Evolutionary conservation across 1,140 invertebrate species (phyloP).

Genomic region (Drosophila cardini): DNA sequence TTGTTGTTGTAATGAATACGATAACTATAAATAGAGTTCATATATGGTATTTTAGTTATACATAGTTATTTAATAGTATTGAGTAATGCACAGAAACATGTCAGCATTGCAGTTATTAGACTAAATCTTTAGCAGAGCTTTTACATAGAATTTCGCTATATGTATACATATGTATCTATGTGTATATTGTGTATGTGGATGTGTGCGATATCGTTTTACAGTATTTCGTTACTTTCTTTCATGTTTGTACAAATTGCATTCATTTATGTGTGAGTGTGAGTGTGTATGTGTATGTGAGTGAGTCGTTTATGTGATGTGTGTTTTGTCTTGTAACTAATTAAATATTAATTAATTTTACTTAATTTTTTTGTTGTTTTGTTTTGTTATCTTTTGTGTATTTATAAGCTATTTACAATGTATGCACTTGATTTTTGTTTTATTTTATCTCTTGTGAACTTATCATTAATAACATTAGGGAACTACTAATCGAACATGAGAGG

Average conservation of each 20-base stretch:
- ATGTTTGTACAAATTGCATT: constrained; percentile 52
- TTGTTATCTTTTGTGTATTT: constrained; percentile 29
- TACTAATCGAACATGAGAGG: constrained; percentile 55
- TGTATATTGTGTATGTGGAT: constrained; percentile 20
- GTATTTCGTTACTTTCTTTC: constrained; percentile 10
- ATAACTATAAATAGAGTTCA: constrained; percentile 63
- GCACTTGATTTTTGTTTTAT: constrained; percentile 27
- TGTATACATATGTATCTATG: constrained; percentile 50
- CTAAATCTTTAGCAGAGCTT: constrained; percentile 57
- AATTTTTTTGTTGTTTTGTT: not conserved
- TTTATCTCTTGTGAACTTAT: constrained; percentile 31
- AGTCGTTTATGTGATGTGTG: constrained; percentile 46
- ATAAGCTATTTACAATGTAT: constrained; percentile 60
- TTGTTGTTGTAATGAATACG: constrained; percentile 52
- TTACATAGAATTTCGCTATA: constrained; percentile 66
- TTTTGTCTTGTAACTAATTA: constrained; percentile 46
- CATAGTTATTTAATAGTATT: constrained; percentile 64
- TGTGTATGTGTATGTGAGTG: constrained; percentile 7
- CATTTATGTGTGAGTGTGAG: constrained; percentile 8
- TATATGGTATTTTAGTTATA: constrained; percentile 52
- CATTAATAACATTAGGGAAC: constrained; percentile 41
- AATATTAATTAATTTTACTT: constrained; percentile 39
- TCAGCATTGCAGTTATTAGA: constrained; percentile 68
- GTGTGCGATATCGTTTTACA: constrained; percentile 38
- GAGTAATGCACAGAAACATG: constrained; percentile 75